Conservation (phyloP, 2,113 vertebrate genomes). For the Donacobius atricapilla region DNA sequence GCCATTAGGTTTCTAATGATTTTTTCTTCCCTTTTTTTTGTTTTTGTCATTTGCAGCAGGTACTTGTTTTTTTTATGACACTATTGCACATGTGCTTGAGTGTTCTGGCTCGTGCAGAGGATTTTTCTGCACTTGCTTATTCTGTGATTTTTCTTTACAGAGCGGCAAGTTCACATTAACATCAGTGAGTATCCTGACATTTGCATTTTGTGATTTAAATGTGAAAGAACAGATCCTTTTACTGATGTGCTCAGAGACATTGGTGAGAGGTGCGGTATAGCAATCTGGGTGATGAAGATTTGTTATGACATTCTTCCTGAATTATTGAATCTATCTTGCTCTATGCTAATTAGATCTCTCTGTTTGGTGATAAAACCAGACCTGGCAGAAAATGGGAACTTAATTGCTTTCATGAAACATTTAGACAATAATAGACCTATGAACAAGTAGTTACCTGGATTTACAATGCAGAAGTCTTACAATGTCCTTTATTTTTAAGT, state of each 20-base stretch:
- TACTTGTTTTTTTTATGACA: not conserved
- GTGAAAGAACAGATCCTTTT: not conserved
- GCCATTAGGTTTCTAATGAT: not conserved
- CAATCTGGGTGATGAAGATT: not conserved
- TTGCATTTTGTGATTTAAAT: conserved; percentile 30
- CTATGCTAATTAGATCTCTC: conserved; percentile 31
- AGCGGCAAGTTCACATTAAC: conserved; percentile 2
- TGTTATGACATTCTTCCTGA: conserved; percentile 21
- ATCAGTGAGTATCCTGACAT: not conserved
- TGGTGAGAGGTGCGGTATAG: not conserved
- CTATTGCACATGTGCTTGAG: not conserved
- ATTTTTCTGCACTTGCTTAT: not conserved
- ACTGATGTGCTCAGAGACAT: not conserved
- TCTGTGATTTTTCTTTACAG: conserved; percentile 3
- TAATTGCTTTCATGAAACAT: conserved; percentile 46
- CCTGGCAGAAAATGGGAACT: conserved; percentile 27
- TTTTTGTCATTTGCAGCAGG: not conserved
- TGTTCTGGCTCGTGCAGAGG: not conserved
- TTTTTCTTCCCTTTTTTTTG: not conserved
- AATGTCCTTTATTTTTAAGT: not conserved
- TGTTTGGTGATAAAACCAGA: conserved; percentile 34
- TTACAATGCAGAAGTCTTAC: not conserved
- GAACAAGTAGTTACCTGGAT: conserved; percentile 28
- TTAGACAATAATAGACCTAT: conserved; percentile 33
- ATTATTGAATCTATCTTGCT: conserved; percentile 27